Conservation (phyloP, 2,888 invertebrate species). For the Sphaerophoria rueppellii region DNA sequence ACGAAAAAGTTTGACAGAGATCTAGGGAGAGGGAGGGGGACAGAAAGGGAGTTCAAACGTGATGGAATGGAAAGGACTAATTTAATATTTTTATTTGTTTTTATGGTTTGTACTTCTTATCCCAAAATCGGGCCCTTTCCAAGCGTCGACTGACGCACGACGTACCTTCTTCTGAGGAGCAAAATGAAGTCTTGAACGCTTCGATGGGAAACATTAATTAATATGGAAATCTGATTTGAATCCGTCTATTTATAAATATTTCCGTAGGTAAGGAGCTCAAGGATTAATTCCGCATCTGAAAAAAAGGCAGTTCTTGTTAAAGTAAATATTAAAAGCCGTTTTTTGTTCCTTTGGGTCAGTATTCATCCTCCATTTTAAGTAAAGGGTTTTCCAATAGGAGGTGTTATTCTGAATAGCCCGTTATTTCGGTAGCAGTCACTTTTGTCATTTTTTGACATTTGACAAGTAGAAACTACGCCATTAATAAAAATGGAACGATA, state of each 20-base stretch:
- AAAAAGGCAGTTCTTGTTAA: no score
- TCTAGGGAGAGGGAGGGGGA: not conserved
- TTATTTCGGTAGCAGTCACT: no score
- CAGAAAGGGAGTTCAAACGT: not conserved
- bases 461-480: no score
- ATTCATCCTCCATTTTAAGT: no score
- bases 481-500: no score
- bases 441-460: no score
- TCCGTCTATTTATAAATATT: conserved; percentile 8
- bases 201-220: conserved; percentile 8
- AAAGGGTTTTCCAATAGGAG: no score
- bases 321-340: no score
- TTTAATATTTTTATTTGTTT: conserved; percentile 12
- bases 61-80: conserved; percentile 26
- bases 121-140: not conserved
- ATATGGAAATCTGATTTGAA: conserved; percentile 17
- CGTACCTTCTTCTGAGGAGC: not conserved
- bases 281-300: no score
- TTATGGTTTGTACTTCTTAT: not conserved
- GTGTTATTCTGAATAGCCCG: no score
- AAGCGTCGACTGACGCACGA: not conserved
- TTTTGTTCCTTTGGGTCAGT: no score
- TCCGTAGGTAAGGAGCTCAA: not conserved
- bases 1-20: conserved; percentile 4
- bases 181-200: not conserved